Evolutionary conservation across 2,113 vertebrate species (phyloP).

Genomic region (Daphoenositta chrysoptera): DNA sequence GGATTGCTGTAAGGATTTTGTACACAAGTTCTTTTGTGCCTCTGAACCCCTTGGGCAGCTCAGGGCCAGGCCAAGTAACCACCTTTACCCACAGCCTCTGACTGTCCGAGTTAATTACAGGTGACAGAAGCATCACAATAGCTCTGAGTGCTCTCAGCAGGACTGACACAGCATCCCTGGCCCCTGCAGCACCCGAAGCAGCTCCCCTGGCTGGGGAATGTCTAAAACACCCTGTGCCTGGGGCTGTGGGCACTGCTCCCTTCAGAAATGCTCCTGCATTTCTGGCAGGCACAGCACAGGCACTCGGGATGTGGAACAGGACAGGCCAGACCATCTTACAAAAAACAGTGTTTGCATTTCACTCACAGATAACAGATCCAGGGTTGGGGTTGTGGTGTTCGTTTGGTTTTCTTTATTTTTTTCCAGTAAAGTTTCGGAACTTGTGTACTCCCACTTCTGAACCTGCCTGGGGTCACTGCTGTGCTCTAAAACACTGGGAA

Average conservation of each 20-base stretch:
- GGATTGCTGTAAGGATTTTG: background rate
- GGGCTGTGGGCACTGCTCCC: accelerated
- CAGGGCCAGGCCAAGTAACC: background rate
- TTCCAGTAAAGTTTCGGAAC: background rate
- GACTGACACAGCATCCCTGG: background rate
- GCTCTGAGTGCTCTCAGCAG: accelerated
- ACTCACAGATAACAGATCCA: background rate
- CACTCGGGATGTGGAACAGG: accelerated
- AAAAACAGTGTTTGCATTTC: background rate
- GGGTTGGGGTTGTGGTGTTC: background rate
- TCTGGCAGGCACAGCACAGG: background rate
- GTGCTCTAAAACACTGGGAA: no score
- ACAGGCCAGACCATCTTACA: background rate
- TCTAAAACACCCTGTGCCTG: no score
- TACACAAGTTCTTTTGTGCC: accelerated
- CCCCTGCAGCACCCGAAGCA: background rate
- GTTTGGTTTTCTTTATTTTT: background rate
- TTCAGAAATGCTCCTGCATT: background rate
- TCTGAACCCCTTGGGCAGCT: background rate
- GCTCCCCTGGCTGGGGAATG: background rate
- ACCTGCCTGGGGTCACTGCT: background rate
- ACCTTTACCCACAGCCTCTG: background rate
- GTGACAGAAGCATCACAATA: background rate
- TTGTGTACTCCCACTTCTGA: background rate
- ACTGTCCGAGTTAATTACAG: background rate